phyloP scores from a whole-genome alignment of 2,113 vertebrate genomes.

The Gracilinanus agilis region DNA sequence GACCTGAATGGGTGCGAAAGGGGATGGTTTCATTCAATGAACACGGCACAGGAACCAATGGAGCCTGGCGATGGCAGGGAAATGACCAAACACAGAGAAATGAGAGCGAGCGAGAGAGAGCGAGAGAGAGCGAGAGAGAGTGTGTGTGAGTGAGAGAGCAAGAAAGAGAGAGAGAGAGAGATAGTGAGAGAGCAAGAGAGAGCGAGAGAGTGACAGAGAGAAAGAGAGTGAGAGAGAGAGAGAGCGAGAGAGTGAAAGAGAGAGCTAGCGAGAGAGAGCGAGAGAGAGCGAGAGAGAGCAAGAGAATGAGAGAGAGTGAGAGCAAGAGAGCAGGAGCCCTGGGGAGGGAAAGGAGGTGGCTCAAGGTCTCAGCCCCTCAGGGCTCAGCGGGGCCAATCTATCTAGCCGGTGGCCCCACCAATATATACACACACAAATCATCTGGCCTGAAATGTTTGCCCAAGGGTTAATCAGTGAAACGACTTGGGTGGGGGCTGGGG shows the following conservation, averaged over 20 bases:
- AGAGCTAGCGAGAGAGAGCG: no score
- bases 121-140: no score
- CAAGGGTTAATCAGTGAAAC: neutral
- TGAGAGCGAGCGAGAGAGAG: no score
- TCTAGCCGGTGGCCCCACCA: neutral
- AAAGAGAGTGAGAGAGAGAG: no score
- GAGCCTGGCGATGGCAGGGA: neutral
- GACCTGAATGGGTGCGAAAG: slow-evolving; percentile 46
- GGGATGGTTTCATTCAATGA: neutral
- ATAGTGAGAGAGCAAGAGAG: no score
- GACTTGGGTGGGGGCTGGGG: neutral
- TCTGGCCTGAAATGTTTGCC: slow-evolving; percentile 29
- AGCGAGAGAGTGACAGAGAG: no score
- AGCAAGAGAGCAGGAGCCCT: no score
- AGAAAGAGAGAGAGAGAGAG: no score
- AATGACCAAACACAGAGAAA: neutral
- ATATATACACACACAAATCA: slow-evolving; percentile 23
- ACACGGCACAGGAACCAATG: neutral
- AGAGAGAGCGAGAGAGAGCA: no score
- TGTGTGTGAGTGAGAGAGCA: no score
- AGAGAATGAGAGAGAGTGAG: no score
- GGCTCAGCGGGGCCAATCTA: slow-evolving; percentile 38
- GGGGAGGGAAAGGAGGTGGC: slow-evolving; percentile 7
- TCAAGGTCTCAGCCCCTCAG: slow-evolving; percentile 35
- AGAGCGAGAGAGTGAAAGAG: neutral